Base-by-base conservation (phyloP, 1,140 invertebrate genomes). In the Phthorimaea operculella region DNA sequence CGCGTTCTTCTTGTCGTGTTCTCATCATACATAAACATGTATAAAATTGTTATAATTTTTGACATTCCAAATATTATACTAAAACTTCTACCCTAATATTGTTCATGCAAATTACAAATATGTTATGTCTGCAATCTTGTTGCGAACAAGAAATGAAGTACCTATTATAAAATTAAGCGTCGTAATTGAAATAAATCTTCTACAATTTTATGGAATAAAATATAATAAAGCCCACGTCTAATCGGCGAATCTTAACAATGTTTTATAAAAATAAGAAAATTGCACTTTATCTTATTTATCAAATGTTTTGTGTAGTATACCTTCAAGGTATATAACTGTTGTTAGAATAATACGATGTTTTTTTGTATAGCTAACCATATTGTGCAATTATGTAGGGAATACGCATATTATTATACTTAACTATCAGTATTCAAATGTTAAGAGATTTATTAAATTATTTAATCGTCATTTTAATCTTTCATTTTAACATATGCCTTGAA, bases 391-490 rank as follows among this genome's bases (percentile, higher is more conserved):
- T 64, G 52, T 76, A 74, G 71, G 49, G 53, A 59, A 48, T 64
- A 60, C 42, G 34, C 55, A 56, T 59, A 54, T 55, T 51, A 51
- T 50, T 48, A 21, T 51, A 55, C 56, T 68, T 52, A 57, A 58
- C 69, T 67, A 70, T 72, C 77, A 78, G 76, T 83, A 80, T 83
- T 83, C 66, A 70, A 72, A 21, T 76, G 73, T 79, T 79, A 68
- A 70, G 62, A 54, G 61, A 67, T 72, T 72, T 64, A 79, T 68
- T 78, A 79, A 77, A 81, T 70, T 72, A 77, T 74, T 67, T 76
- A 73, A 74, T 72, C 73, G 58, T 70, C 57, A 58, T 54, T 55
- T 50, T 33, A n/a, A 44, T 62, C 57, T 76, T 72, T 79, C 62
- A 68, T 66, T 75, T 54, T 12, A 17, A 34, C n/a, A 39, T 39